Conservation (phyloP, 2,113 vertebrate genomes). For the Tragelaphus strepsiceros region DNA sequence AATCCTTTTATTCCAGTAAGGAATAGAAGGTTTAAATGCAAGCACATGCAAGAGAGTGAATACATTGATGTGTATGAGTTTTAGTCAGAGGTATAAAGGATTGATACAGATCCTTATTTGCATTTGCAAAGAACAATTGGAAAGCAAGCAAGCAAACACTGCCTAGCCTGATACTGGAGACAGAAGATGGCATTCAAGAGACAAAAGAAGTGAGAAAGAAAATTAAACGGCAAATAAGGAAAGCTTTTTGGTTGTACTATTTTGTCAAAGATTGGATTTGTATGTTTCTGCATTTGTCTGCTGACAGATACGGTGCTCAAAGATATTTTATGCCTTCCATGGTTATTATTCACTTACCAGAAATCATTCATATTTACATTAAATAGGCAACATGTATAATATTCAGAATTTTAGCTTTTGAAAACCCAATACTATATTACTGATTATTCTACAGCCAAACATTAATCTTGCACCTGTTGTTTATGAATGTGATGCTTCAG, state of each 20-base stretch:
- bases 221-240: not conserved
- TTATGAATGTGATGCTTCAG: not conserved
- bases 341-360: not conserved
- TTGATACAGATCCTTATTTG: not conserved
- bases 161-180: not conserved
- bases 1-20: not conserved
- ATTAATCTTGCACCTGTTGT: not conserved
- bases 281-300: not conserved
- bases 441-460: not conserved
- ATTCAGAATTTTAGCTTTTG: conserved; percentile 11
- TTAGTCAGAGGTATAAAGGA: not conserved
- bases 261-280: not conserved
- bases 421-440: not conserved
- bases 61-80: not conserved
- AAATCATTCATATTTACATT: not conserved
- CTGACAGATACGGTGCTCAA: not conserved
- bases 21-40: conserved; percentile 28
- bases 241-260: not conserved
- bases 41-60: not conserved
- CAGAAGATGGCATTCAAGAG: not conserved
- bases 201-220: not conserved
- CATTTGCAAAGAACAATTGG: not conserved
- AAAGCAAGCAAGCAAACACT: not conserved
- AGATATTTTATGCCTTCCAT: not conserved
- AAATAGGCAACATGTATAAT: not conserved